Evolutionary conservation across 2,888 invertebrate genomes (phyloP).

Genomic region (Strigamia transsilvanica): DNA sequence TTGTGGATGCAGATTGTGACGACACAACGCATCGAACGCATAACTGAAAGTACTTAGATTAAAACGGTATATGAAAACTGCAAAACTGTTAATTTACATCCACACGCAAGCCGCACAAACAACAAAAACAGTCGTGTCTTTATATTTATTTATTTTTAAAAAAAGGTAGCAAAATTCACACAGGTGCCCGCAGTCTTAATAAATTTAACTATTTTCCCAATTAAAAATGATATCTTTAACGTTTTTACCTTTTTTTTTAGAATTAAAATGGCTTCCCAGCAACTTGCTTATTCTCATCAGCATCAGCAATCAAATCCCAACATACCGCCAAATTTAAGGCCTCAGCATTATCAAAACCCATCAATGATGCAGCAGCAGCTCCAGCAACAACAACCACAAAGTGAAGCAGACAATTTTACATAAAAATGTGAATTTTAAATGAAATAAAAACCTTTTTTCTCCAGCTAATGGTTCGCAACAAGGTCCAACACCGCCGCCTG

Average conservation of each 20-base stretch:
- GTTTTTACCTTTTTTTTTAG: background rate
- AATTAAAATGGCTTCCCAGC: conserved; percentile 2
- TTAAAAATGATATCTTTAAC: background rate
- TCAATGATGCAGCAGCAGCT: background rate
- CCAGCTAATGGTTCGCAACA: background rate
- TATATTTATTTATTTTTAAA: no score
- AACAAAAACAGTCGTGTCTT: no score
- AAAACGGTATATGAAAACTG: no score
- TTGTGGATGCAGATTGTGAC: no score
- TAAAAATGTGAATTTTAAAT: background rate
- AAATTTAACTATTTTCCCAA: background rate
- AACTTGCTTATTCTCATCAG: background rate
- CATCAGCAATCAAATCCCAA: background rate
- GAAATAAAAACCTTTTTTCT: background rate
- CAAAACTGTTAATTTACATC: no score
- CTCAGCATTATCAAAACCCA: background rate
- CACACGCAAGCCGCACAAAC: no score
- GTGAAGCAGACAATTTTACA: no score
- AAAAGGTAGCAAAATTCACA: background rate
- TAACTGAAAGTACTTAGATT: no score
- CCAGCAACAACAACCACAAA: background rate
- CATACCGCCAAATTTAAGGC: conserved; percentile 4
- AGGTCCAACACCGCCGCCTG: conserved; percentile 29
- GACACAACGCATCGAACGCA: no score
- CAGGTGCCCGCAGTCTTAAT: background rate